Base-by-base conservation (phyloP, 2,888 invertebrate genomes). In the Crepidodera aurea region DNA sequence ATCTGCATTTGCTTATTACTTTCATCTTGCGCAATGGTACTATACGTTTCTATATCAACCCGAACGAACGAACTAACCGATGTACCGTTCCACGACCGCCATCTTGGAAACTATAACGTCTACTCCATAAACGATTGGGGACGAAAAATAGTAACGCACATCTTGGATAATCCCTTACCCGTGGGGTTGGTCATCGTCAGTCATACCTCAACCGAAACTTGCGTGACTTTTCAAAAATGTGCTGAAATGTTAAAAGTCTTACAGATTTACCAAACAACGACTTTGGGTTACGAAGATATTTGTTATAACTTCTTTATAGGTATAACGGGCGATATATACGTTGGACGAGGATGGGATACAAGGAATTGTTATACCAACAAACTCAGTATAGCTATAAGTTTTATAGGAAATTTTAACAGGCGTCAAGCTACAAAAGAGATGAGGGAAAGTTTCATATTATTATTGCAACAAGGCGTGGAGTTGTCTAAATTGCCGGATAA, bases 281-380 rank as follows among this genome's bases (percentile, higher is more conserved):
- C 40, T 7, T 12, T 51, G 0, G 62, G 63, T 2, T 74, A 81
- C 56, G 78, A 81, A 5, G 44, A 63, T 6, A 48, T 59, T 3
- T 54, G 55, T 15, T 13, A 40, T 16, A 81, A 78, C 66, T 84
- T 83, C 64, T 66, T 85, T 68, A 81, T 87, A 55, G 86, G 85
- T 3, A 82, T 83, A 25, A 86, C 86, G 74, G 86, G 84, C 1
- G 81, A 82, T 64, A 76, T 85, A 29, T 85, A 84, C 71, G 82
- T 83, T 44, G 85, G 84, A 19, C 79, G 84, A 60, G 84, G 84
- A 39, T 85, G 85, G 85, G 80, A 82, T 62, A 79, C 77, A 32
- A 81, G 81, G 51, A 87, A 86, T 61, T 82, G 84, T 29, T 85
- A 85, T 73, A 80, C 81, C 13, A 13, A 12, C 1, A 74, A 72